Percentiles rank a stretch among this genome's conserved stretches.
Evolutionary conservation across 2,888 invertebrate species (phyloP).

Genomic region (Lochmaea crataegi): DNA sequence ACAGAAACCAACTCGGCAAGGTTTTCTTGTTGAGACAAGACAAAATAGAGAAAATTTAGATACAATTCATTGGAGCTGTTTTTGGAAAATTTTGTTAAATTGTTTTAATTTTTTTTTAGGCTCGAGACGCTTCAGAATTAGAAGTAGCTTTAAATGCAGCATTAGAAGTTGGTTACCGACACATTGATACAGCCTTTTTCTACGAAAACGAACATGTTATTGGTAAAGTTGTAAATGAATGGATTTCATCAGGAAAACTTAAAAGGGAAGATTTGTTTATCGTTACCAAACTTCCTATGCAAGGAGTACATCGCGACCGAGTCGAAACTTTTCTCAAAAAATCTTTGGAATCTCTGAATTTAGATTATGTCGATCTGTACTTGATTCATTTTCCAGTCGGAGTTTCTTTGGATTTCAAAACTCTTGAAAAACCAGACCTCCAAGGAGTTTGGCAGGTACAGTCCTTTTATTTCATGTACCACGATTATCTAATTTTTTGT

Average conservation of each 20-base stretch:
- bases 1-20: no score
- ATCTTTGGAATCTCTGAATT: slow-evolving; percentile 76
- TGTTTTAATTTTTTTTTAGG: slow-evolving; percentile 8
- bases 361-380: slow-evolving; percentile 87
- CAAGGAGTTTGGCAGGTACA: slow-evolving; percentile 12
- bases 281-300: slow-evolving; percentile 83
- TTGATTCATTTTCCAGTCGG: slow-evolving; percentile 83
- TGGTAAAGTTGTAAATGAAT: slow-evolving; percentile 78
- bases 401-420: neutral
- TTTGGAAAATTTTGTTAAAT: no score
- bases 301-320: slow-evolving; percentile 71
- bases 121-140: slow-evolving; percentile 61
- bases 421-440: neutral
- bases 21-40: no score
- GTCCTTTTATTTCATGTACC: neutral
- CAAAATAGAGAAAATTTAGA: no score
- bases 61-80: no score
- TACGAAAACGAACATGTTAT: slow-evolving; percentile 83
- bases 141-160: slow-evolving; percentile 77
- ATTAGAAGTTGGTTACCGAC: slow-evolving; percentile 81
- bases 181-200: slow-evolving; percentile 75
- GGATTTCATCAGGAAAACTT: slow-evolving; percentile 68
- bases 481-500: slow-evolving; percentile 23
- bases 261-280: slow-evolving; percentile 82
- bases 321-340: slow-evolving; percentile 75